Evolutionary conservation across 2,797 vertebrate genomes (phyloP), one percentile per base, ranked within the genome.

Genomic region (Mus minutoides): DNA sequence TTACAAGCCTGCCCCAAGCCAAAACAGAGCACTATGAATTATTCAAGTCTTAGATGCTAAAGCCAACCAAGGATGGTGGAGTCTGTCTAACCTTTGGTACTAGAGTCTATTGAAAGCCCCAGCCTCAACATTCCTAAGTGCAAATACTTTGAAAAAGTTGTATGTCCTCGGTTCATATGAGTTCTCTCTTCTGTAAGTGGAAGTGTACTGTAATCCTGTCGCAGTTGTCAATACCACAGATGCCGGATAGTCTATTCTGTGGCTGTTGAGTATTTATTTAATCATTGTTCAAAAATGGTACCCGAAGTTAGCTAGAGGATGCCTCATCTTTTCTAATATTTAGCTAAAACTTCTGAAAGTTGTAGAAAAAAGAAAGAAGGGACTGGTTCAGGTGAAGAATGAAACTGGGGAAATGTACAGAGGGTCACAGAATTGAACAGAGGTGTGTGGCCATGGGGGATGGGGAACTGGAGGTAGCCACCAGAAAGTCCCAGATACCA

Each of bases 191-290:
- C 29, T 69, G 4, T 73, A 94, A 95, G 43, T 49, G 3, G 0
- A 11, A 95, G 76, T 67, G 60, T 37, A 56, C n/a, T 49, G 0
- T 86, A 76, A 94, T 92, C 3, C 5, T 92, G 43, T 49, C 26
- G 88, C 54, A 6, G 0, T 75, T 69, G 29, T 75, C 60, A 88
- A 21, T 24, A 78, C 77, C 46, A 52, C 52, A 77, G 40, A 82
- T 43, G 11, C 46, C 46, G 84, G 88, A 94, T 5, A 93, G 56
- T 34, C 11, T 77, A 43, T n/a, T 60, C 34, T 21, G 58, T 56
- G 31, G 2, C 84, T 88, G 3, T 93, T 73, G 80, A 43, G 85
- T 34, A 86, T 76, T 94, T 37, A 88, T 86, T 96, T 94, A 90
- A 31, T 46, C 67, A 64, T 71, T 78, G 37, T 49, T 92, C 77